Percentiles rank a stretch among this genome's conserved stretches.
Conservation (phyloP, 2,113 vertebrate species). For the Cochlearius cochlearius region DNA sequence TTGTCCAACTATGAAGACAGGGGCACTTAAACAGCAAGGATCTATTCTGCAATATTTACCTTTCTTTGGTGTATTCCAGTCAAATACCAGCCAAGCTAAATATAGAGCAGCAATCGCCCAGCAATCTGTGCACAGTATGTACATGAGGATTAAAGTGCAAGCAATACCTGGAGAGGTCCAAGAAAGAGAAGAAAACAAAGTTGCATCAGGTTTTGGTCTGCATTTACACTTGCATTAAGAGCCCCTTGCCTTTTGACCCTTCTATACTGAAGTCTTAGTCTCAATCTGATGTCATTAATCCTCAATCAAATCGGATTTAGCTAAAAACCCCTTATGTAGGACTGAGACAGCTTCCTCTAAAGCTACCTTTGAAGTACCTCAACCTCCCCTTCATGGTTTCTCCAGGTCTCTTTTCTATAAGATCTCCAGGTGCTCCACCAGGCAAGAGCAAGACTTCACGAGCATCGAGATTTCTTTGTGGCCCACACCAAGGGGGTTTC, state of each 20-base stretch:
- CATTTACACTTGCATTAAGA: neutral
- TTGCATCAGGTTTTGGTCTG: neutral
- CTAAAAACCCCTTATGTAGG: neutral
- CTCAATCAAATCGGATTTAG: neutral
- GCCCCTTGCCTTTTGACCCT: neutral
- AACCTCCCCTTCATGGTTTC: neutral
- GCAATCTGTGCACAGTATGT: slow-evolving; percentile 93
- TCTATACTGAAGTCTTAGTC: neutral
- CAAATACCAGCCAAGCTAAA: slow-evolving; percentile 90
- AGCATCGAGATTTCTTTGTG: neutral
- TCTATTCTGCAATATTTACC: slow-evolving; percentile 63
- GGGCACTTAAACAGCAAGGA: neutral
- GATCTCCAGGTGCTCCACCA: neutral
- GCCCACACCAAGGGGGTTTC: neutral
- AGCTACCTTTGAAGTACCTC: neutral
- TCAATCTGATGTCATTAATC: neutral
- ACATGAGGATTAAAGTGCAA: slow-evolving; percentile 85
- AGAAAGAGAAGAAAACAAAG: neutral
- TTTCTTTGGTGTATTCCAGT: slow-evolving; percentile 97
- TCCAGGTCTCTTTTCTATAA: neutral
- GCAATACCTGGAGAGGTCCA: slow-evolving; percentile 72
- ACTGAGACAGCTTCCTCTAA: neutral
- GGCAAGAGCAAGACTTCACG: no score
- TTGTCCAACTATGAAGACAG: neutral
- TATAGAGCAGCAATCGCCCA: slow-evolving; percentile 90